These are phyloP conservation scores for Batillaria attramentaria DNA, from an alignment of 1,140 invertebrate genomes.

Conservation along the genomic window DNA sequence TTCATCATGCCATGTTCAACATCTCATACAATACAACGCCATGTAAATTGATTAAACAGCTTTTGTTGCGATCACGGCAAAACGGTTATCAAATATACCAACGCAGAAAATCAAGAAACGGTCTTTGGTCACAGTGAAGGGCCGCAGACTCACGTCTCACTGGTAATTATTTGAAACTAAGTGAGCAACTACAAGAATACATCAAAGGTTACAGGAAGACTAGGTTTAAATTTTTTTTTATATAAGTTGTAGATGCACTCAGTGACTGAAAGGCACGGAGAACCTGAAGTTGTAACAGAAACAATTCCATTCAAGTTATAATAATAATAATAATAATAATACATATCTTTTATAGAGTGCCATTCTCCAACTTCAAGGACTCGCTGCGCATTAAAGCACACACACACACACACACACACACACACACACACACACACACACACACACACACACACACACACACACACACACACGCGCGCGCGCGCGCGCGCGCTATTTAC, in stretches of 20 bases:
- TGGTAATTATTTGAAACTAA: too few species aligned
- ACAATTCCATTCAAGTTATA: not conserved
- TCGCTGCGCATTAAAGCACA: too few species aligned
- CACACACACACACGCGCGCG: slow-evolving; percentile 5
- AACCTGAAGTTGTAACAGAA: too few species aligned
- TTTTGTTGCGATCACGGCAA: too few species aligned
- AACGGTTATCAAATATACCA: too few species aligned
- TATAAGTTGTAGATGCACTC: not conserved
- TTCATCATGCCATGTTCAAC: not conserved
- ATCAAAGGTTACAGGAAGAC: too few species aligned
- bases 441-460: not conserved
- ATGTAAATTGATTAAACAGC: not conserved
- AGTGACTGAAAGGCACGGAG: not conserved
- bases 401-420: slow-evolving; percentile 19
- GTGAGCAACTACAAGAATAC: too few species aligned
- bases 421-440: not conserved
- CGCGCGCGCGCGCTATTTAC: not conserved
- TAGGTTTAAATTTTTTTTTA: not conserved
- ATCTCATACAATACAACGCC: not conserved
- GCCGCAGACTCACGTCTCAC: too few species aligned
- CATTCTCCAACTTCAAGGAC: too few species aligned
- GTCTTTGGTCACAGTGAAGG: too few species aligned
- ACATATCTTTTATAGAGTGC: too few species aligned
- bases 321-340: not conserved
- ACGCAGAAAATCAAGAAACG: too few species aligned